Percentiles rank a stretch among this genome's conserved stretches.
phyloP scores from a whole-genome alignment of 2,797 vertebrate genomes.

The Ficedula albicollis region DNA sequence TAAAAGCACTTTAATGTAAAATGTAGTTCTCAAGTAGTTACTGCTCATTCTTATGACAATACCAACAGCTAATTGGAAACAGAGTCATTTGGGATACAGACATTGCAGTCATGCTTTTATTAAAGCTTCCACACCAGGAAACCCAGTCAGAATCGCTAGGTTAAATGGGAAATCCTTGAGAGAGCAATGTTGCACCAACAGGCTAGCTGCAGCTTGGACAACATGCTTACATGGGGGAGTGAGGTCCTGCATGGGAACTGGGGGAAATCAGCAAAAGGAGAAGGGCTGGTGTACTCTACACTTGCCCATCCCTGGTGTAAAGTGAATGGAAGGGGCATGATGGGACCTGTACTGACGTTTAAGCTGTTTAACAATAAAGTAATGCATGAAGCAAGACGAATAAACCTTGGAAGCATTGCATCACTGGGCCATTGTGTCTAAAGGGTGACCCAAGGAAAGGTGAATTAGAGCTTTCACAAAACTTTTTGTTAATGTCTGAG shows the following conservation, averaged over 20 bases:
- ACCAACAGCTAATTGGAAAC: not conserved
- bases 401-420: not conserved
- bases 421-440: not conserved
- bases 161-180: not conserved
- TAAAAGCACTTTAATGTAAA: not conserved
- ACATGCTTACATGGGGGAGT: not conserved
- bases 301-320: not conserved
- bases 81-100: not conserved
- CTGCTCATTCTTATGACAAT: not conserved
- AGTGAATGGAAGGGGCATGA: not conserved
- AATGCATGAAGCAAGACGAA: not conserved
- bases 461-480: not conserved
- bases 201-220: not conserved
- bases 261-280: not conserved
- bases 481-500: not conserved
- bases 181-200: not conserved
- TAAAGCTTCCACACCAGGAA: not conserved
- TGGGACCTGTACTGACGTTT: not conserved
- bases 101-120: not conserved
- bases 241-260: not conserved
- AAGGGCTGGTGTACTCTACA: not conserved
- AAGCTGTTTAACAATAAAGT: not conserved
- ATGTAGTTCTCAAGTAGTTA: not conserved
- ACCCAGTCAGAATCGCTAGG: not conserved
- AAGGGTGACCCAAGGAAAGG: not conserved